Evolutionary conservation across 2,888 invertebrate species (phyloP).

Genomic region (Beris chalybata): DNA sequence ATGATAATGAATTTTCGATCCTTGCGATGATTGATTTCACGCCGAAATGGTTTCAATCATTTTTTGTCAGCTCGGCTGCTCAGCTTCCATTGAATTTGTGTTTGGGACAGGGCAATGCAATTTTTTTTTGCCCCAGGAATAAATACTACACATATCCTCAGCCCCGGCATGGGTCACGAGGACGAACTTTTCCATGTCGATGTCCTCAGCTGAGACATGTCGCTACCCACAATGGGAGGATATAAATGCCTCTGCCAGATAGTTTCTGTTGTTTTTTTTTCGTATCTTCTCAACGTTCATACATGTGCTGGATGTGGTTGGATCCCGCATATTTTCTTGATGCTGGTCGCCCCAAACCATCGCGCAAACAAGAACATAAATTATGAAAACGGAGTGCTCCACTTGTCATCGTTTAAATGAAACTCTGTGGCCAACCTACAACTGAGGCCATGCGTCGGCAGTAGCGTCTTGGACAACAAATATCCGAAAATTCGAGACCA

Average conservation of each 20-base stretch:
- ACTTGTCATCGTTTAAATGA: constrained; percentile 39
- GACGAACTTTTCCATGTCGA: background rate
- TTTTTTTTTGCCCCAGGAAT: background rate
- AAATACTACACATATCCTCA: background rate
- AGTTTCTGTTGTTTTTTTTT: background rate
- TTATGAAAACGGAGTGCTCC: constrained; percentile 35
- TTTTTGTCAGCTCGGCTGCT: constrained; percentile 29
- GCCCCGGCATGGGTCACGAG: background rate
- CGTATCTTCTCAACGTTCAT: background rate
- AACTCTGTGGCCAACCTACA: constrained; percentile 17
- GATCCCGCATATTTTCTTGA: background rate
- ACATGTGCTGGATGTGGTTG: constrained; percentile 5
- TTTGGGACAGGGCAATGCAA: background rate
- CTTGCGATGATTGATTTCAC: constrained; percentile 40
- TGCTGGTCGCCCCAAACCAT: background rate
- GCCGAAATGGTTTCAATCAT: constrained; percentile 40
- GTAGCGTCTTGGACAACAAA: constrained; percentile 6
- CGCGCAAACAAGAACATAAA: constrained; percentile 28
- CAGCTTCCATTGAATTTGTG: background rate
- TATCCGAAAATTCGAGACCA: constrained; percentile 24
- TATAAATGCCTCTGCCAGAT: too few relatives aligned
- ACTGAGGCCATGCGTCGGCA: constrained; percentile 13
- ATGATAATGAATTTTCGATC: constrained; percentile 39
- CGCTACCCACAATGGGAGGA: background rate
- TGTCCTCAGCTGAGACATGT: constrained; percentile 9